Evolutionary conservation across 2,888 invertebrate genomes (phyloP).

Genomic region (Dusona sp.): DNA sequence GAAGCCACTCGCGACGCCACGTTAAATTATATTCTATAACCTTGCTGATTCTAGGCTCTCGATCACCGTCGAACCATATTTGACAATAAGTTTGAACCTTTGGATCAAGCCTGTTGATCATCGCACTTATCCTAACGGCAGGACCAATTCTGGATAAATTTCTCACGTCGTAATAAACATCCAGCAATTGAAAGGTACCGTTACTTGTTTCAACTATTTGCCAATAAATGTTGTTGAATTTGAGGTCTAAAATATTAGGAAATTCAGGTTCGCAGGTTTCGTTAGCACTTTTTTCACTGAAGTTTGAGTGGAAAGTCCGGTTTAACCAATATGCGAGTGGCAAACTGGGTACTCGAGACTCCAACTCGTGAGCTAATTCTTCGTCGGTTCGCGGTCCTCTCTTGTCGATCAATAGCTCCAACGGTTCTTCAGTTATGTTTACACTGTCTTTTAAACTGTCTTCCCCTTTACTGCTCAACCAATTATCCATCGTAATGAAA

Average conservation of each 20-base stretch:
- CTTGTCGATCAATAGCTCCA: slow-evolving; percentile 88
- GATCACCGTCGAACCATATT: slow-evolving; percentile 94
- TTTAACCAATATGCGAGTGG: slow-evolving; percentile 95
- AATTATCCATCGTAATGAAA: too few relatives aligned
- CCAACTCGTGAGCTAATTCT: slow-evolving; percentile 91
- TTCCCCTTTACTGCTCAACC: too few relatives aligned
- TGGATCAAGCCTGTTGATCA: slow-evolving; percentile 96
- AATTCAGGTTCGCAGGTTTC: slow-evolving; percentile 86
- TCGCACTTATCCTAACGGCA: slow-evolving; percentile 93
- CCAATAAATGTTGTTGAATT: slow-evolving; percentile 98
- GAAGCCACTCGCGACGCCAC: slow-evolving; percentile 97
- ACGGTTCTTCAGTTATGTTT: slow-evolving; percentile 41
- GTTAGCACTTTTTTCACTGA: not conserved
- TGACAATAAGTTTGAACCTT: slow-evolving; percentile 93
- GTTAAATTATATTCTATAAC: slow-evolving; percentile 98
- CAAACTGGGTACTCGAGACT: slow-evolving; percentile 92
- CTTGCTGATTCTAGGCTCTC: slow-evolving; percentile 92
- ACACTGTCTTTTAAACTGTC: too few relatives aligned
- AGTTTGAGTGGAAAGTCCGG: slow-evolving; percentile 78
- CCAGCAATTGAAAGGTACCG: slow-evolving; percentile 95
- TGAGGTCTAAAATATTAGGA: slow-evolving; percentile 95
- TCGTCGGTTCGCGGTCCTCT: slow-evolving; percentile 89
- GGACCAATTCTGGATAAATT: slow-evolving; percentile 92
- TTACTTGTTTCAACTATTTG: slow-evolving; percentile 93
- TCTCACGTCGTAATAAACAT: slow-evolving; percentile 95